Percentiles rank a stretch among this genome's conserved stretches.
phyloP scores from a whole-genome alignment of 2,113 vertebrate genomes.

The Morphnarchus princeps region DNA sequence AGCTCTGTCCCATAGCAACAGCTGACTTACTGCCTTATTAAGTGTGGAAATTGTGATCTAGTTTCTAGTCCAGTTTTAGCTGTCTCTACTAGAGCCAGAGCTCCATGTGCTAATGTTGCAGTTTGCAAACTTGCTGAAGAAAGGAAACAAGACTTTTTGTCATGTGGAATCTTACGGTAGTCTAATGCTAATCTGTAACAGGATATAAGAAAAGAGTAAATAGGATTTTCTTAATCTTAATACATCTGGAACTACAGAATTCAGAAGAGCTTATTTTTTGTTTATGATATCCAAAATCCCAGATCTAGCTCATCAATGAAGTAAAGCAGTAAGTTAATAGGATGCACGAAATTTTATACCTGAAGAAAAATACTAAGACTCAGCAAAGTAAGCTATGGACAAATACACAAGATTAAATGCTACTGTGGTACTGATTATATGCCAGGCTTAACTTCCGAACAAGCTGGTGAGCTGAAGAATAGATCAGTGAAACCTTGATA shows the following conservation, averaged over 20 bases:
- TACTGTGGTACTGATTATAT: not conserved
- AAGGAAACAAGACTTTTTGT: not conserved
- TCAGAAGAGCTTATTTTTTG: not conserved
- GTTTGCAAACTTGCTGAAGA: not conserved
- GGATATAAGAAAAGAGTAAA: not conserved
- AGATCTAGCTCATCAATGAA: not conserved
- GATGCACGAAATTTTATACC: not conserved
- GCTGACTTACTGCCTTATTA: slow-evolving; percentile 43
- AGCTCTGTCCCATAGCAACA: not conserved
- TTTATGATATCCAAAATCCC: not conserved
- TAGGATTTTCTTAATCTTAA: not conserved
- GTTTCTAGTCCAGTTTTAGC: not conserved
- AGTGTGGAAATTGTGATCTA: slow-evolving; percentile 36
- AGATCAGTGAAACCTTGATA: not conserved
- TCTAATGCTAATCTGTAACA: not conserved
- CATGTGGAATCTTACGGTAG: not conserved
- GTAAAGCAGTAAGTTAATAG: not conserved
- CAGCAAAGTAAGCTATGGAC: not conserved
- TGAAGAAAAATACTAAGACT: not conserved
- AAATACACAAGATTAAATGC: not conserved
- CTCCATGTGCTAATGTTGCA: not conserved
- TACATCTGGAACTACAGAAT: not conserved
- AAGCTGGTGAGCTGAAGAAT: not conserved
- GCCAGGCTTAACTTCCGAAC: not conserved
- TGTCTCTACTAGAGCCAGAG: not conserved